Evolutionary conservation across 2,888 invertebrate species (phyloP), one percentile per base, ranked within the genome.

Genomic region (Uropetala carovei): DNA sequence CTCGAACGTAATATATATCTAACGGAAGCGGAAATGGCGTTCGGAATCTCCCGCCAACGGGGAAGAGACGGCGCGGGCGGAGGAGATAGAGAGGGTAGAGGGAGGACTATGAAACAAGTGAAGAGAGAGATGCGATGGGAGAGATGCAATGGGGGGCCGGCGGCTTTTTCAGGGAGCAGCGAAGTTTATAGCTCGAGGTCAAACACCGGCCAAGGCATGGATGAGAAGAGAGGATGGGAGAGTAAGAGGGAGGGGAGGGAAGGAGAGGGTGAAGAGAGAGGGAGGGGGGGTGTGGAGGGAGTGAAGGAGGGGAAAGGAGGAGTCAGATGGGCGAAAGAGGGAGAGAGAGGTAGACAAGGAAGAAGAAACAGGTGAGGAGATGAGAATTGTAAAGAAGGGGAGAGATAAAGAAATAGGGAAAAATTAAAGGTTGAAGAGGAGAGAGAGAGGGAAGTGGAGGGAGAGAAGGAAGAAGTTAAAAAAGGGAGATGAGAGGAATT

Each of bases 101-200:
- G 64, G 64, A 16, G 16, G 64, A 18, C n/a, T n/a, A 18, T 18
- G 7, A 64, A 64, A 64, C 16, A 18, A 11, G 64, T 64, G n/a
- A 64, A 43, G 43, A 43, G 43, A 43, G 43, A 43, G 5, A 43
- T 43, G 43, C 43, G 43, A 43, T 43, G 43, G 43, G 43, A 43
- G 43, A 27, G 75, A 75, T 75, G 75, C 75, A 75, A 75, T 14
- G 27, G 13, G 16, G 75, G 18, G 13, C 27, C 27, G 13, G 16
- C 22, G 18, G 27, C 27, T 75, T 75, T 22, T 75, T 75, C 56
- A 57, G 83, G 56, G 56, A 57, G 56, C 13, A 30, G 82, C 82
- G 82, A 83, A 83, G 83, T 83, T 57, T 83, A 83, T 83, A 83
- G 83, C 83, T 57, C 83, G 43, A 43, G 83, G 83, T 83, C 83